These are phyloP conservation scores for Anagyrus pseudococci DNA, from an alignment of 2,888 invertebrate genomes.

Conservation along the genomic window DNA sequence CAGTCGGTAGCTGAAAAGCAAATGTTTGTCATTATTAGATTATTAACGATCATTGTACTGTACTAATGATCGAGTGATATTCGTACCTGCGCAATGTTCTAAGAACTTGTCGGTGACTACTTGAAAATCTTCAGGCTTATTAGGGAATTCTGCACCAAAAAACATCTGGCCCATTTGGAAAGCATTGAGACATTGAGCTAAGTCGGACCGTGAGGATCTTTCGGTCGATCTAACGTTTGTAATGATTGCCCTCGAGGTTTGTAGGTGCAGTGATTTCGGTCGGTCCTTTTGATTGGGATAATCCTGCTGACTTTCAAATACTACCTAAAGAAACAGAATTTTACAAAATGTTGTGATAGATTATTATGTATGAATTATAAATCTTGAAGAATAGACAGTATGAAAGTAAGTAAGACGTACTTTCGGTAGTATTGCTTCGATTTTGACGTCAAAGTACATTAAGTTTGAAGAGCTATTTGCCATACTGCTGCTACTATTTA, in stretches of 20 bases:
- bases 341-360: constrained; percentile 1
- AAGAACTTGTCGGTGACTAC: constrained; percentile 85
- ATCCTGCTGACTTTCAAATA: constrained; percentile 79
- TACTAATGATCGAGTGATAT: constrained; percentile 6
- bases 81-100: constrained; percentile 68
- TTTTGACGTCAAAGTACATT: constrained; percentile 82
- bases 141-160: constrained; percentile 81
- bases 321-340: constrained; percentile 70
- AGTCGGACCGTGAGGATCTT: constrained; percentile 76
- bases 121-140: constrained; percentile 72
- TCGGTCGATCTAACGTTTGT: constrained; percentile 74
- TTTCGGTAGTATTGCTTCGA: constrained; percentile 94
- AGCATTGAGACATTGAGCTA: constrained; percentile 80
- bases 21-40: background rate
- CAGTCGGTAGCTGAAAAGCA: constrained; percentile 56
- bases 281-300: constrained; percentile 84
- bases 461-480: constrained; percentile 56
- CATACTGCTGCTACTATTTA: constrained; percentile 61
- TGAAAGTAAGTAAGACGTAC: constrained; percentile 63
- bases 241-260: constrained; percentile 77
- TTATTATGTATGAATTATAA: background rate
- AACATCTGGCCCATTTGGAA: constrained; percentile 79
- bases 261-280: constrained; percentile 85
- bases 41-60: constrained; percentile 1
- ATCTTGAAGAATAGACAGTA: constrained; percentile 1